phyloP scores from a whole-genome alignment of 1,140 invertebrate species.

The Megathymus violae region DNA sequence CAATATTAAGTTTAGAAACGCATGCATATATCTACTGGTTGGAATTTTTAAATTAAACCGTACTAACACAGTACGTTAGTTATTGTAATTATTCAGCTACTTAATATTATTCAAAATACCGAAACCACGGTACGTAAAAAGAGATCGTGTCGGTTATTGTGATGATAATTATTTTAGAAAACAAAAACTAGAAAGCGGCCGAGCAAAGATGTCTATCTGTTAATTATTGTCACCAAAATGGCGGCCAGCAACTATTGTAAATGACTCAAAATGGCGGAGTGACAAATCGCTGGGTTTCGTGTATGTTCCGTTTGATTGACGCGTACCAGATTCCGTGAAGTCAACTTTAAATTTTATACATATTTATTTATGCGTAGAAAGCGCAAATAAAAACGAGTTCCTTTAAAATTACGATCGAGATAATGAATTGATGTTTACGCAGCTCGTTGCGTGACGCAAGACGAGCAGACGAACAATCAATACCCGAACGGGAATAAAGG shows the following conservation, averaged over 20 bases:
- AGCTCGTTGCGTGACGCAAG: conserved; percentile 51
- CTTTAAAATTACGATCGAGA: conserved; percentile 67
- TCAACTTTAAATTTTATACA: conserved; percentile 71
- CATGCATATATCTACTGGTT: too few species aligned
- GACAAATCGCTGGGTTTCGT: conserved; percentile 76
- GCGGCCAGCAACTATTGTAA: conserved; percentile 65
- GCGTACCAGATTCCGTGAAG: conserved; percentile 73
- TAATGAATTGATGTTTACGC: conserved; percentile 67
- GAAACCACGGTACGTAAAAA: conserved; percentile 78
- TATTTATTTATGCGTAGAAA: conserved; percentile 81
- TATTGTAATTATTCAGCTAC: conserved; percentile 64
- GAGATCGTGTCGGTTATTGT: conserved; percentile 78
- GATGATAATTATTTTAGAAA: conserved; percentile 82
- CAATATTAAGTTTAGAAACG: too few species aligned
- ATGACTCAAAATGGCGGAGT: conserved; percentile 77
- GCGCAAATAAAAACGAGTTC: conserved; percentile 79
- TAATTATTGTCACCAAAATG: conserved; percentile 83
- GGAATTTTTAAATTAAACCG: conserved; percentile 33
- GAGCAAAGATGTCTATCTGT: conserved; percentile 74
- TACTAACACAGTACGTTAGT: conserved; percentile 46
- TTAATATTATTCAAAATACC: conserved; percentile 81
- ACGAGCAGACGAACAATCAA: conserved; percentile 57
- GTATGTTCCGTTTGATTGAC: conserved; percentile 79
- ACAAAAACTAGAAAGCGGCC: conserved; percentile 82
- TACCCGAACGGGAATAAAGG: conserved; percentile 42